Percentiles rank a stretch among this genome's conserved stretches.
phyloP scores from a whole-genome alignment of 2,888 invertebrate species.

The Barypeithes pellucidus region DNA sequence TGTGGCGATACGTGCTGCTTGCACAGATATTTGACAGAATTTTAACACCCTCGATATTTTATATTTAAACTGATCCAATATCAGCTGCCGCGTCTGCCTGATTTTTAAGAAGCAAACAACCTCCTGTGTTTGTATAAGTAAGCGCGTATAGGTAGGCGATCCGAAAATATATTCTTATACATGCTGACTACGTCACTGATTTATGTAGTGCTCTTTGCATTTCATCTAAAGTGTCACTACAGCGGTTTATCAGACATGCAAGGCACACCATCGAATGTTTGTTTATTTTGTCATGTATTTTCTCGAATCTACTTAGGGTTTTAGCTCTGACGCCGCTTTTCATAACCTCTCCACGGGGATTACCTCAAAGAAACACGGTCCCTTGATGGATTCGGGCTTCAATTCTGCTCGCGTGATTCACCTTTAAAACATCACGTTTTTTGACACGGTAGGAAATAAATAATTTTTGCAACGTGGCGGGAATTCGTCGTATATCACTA shows the following conservation, averaged over 20 bases:
- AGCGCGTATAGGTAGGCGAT: constrained; percentile 10
- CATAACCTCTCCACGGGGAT: constrained; percentile 39
- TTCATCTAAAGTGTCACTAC: constrained; percentile 40
- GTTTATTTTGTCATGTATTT: constrained; percentile 46
- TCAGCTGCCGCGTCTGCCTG: not conserved
- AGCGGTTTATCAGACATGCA: constrained; percentile 42
- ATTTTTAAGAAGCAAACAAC: constrained; percentile 29
- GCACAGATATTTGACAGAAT: too few species aligned
- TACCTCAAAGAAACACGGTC: constrained; percentile 41
- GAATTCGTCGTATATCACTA: not conserved
- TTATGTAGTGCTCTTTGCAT: constrained; percentile 42
- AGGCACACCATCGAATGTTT: constrained; percentile 37
- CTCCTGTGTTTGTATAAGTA: constrained; percentile 30
- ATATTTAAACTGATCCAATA: not conserved
- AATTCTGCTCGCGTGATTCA: constrained; percentile 43
- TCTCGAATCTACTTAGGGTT: constrained; percentile 42
- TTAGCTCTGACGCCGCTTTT: constrained; percentile 40
- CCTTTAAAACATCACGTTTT: constrained; percentile 45
- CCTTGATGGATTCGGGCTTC: constrained; percentile 32
- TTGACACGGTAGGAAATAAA: constrained; percentile 20
- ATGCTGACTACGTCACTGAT: constrained; percentile 40
- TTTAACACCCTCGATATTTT: too few species aligned
- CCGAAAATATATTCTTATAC: constrained; percentile 41
- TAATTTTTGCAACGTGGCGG: constrained; percentile 19
- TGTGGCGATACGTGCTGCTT: too few species aligned